These are phyloP conservation scores for Notoglanidium macrostoma DNA, from an alignment of 2,797 vertebrate genomes.

Conservation along the genomic window DNA sequence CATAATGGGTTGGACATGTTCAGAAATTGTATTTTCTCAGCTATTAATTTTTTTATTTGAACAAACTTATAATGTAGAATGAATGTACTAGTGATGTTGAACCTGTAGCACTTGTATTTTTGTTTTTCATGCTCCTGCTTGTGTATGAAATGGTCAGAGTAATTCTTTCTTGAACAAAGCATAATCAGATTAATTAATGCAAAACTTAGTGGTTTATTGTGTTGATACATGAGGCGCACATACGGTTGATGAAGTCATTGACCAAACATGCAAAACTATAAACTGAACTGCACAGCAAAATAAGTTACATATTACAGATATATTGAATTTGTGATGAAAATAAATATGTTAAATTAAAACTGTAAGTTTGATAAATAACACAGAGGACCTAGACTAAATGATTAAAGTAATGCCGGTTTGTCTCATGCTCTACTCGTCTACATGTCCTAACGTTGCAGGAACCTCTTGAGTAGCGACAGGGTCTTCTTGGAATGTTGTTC, in stretches of 20 bases:
- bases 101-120: not conserved
- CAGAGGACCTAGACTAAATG: conserved; percentile 17
- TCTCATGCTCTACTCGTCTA: not conserved
- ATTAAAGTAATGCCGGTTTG: not conserved
- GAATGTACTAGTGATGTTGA: not conserved
- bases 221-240: conserved; percentile 4
- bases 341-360: conserved; percentile 56
- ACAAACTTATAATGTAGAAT: not conserved
- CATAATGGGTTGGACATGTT: not conserved
- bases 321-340: conserved; percentile 30
- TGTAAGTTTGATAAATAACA: conserved; percentile 49
- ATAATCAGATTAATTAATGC: conserved; percentile 3
- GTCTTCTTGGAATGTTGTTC: not conserved
- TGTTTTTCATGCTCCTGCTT: not conserved
- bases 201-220: conserved; percentile 37
- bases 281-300: conserved; percentile 22
- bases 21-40: not conserved
- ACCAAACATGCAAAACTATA: conserved; percentile 24
- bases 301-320: conserved; percentile 46
- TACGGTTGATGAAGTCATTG: not conserved
- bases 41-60: not conserved
- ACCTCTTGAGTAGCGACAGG: not conserved
- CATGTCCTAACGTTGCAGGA: not conserved
- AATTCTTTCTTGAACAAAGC: conserved; percentile 18
- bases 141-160: not conserved